These are phyloP conservation scores for Takifugu rubripes DNA, from an alignment of 2,797 vertebrate genomes.

Conservation along the genomic window DNA sequence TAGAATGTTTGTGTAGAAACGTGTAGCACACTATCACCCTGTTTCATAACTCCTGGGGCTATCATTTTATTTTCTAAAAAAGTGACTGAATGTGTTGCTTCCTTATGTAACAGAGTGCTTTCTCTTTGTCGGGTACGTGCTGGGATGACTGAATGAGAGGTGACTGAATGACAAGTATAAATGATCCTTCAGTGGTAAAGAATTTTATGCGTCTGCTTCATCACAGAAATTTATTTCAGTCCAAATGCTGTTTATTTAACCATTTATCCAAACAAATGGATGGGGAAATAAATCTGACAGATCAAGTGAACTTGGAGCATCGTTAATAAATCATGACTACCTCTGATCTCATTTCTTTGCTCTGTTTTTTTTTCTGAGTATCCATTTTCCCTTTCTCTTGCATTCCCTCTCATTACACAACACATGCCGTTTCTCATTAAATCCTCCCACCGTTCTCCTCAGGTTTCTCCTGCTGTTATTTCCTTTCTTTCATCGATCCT, in stretches of 20 bases:
- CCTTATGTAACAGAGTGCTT: conserved; percentile 31
- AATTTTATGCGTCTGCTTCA: no score
- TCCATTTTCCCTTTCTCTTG: conserved; percentile 22
- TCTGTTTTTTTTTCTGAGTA: conserved; percentile 18
- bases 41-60: no score
- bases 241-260: no score
- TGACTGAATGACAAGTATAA: no score
- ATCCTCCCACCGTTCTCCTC: conserved; percentile 27
- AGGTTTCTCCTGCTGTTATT: conserved; percentile 30
- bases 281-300: conserved; percentile 37
- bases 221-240: no score
- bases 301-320: conserved; percentile 30
- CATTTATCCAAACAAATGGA: conserved; percentile 26
- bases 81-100: conserved; percentile 5
- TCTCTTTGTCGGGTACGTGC: conserved; percentile 17
- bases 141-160: conserved; percentile 27
- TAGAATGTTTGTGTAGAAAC: neutral
- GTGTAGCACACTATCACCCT: no score
- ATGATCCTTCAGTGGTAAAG: no score
- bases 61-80: no score
- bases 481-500: conserved; percentile 23
- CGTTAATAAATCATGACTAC: conserved; percentile 42
- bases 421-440: conserved; percentile 34
- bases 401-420: conserved; percentile 27
- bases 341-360: conserved; percentile 27